phyloP scores from a whole-genome alignment of 2,888 invertebrate genomes.

The Trissonchulus latispiculum region DNA sequence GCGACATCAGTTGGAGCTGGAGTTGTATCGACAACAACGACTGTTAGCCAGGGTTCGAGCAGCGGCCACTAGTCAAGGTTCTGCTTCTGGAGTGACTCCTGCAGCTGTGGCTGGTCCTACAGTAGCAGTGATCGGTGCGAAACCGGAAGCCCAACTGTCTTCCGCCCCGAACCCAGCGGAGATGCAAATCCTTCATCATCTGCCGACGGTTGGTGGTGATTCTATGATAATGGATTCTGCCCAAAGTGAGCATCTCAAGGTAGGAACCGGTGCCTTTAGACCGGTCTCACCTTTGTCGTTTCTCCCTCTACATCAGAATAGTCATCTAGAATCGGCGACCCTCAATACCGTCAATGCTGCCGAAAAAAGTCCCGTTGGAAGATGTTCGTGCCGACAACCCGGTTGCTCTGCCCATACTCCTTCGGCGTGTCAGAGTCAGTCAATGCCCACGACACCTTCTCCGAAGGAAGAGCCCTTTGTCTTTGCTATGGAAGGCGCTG shows the following conservation, averaged over 20 bases:
- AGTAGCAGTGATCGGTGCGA: background rate
- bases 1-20: background rate
- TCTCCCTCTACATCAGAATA: background rate
- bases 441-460: background rate
- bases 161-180: background rate
- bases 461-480: background rate
- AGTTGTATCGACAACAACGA: background rate
- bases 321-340: background rate
- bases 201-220: background rate
- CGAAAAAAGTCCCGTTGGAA: background rate
- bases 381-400: too few relatives aligned
- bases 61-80: background rate
- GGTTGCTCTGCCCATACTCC: too few relatives aligned
- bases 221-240: too few relatives aligned
- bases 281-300: background rate
- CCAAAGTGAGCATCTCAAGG: background rate
- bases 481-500: background rate
- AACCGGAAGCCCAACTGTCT: background rate
- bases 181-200: background rate
- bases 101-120: background rate
- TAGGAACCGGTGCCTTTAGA: background rate
- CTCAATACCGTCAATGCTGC: too few relatives aligned
- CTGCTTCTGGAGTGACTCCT: background rate
- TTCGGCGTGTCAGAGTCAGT: background rate
- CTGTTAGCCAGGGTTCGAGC: too few relatives aligned